Base-by-base conservation (phyloP, 2,113 vertebrate genomes). In the Gadus chalcogrammus region DNA sequence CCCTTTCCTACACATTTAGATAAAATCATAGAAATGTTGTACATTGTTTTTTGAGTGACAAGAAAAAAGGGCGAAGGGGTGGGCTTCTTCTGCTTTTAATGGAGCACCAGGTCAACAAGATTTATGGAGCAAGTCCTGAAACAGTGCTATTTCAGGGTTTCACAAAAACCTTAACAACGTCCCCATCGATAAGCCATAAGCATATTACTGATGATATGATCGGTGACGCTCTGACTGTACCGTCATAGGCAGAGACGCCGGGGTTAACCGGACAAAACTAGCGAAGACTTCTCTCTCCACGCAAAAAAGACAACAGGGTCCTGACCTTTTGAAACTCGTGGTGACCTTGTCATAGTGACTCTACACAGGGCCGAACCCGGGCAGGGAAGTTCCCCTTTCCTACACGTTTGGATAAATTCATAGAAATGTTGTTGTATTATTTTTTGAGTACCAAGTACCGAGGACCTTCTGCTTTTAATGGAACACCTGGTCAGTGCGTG, bases 11-110 rank as follows among this genome's bases (percentile, higher is more conserved):
- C 52, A 73, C 71, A 81, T 80, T 63, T 82, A 65, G 62, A 83
- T 52, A 84, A 80, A 86, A 90, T 91, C 87, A 89, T 88, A 88
- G 90, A 91, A 91, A 82, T 83, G 84, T 65, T 18, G 75, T 16
- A 78, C 27, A 16, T 13, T 61, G 22, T 75, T 66, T 61, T 64
- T 83, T 2, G 20, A 31, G 17, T 70, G 58, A 87, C 74, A 83
- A 82, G 75, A 84, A 84, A 73, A 79, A 79, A 31, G 28, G 28
- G 28, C 28, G n/a, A 8, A 8, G 5, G 73, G 76, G 76, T 82
- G 67, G 71, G 79, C 72, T 15, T 12, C 38, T 66, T 66, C 18
- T 74, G 4, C 2, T 15, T 62, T 79, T 58, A 72, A 83, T 61
- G 56, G 79, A 79, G 74, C 78, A 84, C 76, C 79, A 78, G 81